phyloP scores from a whole-genome alignment of 1,140 invertebrate species.

The Adoxophyes honmai region DNA sequence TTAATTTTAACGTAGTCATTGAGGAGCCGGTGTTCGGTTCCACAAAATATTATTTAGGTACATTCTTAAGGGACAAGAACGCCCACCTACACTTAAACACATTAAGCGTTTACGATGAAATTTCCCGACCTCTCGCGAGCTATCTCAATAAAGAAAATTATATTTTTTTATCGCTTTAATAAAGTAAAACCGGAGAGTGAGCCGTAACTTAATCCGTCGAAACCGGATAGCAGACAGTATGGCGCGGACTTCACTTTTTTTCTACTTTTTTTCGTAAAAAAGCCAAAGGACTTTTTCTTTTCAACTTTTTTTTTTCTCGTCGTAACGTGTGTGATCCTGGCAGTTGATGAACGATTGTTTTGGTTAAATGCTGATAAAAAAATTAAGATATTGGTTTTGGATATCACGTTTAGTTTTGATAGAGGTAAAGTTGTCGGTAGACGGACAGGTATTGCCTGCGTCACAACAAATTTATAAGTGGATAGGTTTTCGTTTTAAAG shows the following conservation, averaged over 20 bases:
- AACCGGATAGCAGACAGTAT: constrained; percentile 76
- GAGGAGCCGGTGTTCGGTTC: neutral
- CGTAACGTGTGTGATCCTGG: constrained; percentile 66
- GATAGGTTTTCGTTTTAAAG: no score
- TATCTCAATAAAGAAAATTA: constrained; percentile 70
- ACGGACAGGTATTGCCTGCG: no score
- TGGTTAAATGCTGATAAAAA: constrained; percentile 48
- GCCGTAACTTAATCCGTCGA: constrained; percentile 68
- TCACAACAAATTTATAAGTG: no score
- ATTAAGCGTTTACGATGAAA: constrained; percentile 33
- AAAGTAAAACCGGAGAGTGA: constrained; percentile 59
- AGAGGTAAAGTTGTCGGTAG: neutral
- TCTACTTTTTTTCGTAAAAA: constrained; percentile 51
- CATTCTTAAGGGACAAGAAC: no score
- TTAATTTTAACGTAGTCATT: neutral
- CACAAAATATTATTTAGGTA: constrained; percentile 4
- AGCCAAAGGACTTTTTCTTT: constrained; percentile 68
- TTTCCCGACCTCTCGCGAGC: constrained; percentile 39
- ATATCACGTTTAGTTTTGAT: neutral
- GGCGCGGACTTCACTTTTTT: constrained; percentile 69
- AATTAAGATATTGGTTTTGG: constrained; percentile 20
- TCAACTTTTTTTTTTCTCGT: constrained; percentile 58
- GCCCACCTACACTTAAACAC: neutral
- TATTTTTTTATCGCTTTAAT: constrained; percentile 64
- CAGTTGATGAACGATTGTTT: constrained; percentile 64